Evolutionary conservation across 1,140 invertebrate species (phyloP).

Genomic region (Zaprionus vittiger): DNA sequence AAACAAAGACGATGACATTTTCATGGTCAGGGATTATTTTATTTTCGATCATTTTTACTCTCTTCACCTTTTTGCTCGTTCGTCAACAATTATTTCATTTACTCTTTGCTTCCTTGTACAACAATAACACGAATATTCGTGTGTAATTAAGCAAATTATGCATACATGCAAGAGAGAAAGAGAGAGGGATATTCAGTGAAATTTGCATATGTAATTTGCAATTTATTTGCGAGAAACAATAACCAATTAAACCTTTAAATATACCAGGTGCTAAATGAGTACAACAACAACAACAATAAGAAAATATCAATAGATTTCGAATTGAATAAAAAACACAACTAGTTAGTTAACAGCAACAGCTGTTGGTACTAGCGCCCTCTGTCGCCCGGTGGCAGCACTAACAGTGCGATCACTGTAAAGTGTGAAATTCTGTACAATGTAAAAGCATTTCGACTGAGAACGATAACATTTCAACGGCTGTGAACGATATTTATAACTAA

Average conservation of each 20-base stretch:
- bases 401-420: slow-evolving; percentile 24
- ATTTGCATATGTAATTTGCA: slow-evolving; percentile 52
- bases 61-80: slow-evolving; percentile 20
- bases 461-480: slow-evolving; percentile 32
- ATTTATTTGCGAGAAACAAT: slow-evolving; percentile 41
- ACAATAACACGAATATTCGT: slow-evolving; percentile 33
- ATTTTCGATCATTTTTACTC: slow-evolving; percentile 24
- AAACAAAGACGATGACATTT: slow-evolving; percentile 49
- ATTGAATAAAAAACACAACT: slow-evolving; percentile 4
- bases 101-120: slow-evolving; percentile 52
- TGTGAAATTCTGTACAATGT: slow-evolving; percentile 31
- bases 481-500: slow-evolving; percentile 29
- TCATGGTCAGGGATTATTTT: slow-evolving; percentile 40
- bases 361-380: slow-evolving; percentile 46
- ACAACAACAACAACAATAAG: not conserved
- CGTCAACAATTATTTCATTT: slow-evolving; percentile 63
- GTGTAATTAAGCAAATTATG: slow-evolving; percentile 64
- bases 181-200: slow-evolving; percentile 4
- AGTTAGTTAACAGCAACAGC: slow-evolving; percentile 2
- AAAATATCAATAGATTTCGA: not conserved
- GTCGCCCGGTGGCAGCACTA: slow-evolving; percentile 14
- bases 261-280: slow-evolving; percentile 17
- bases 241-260: slow-evolving; percentile 25
- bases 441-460: slow-evolving; percentile 22
- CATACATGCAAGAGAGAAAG: slow-evolving; percentile 33